Percentiles rank a stretch among this genome's conserved stretches.
These are phyloP conservation scores for Chaetodon trifasciatus DNA, from an alignment of 2,797 vertebrate genomes.

Conservation along the genomic window DNA sequence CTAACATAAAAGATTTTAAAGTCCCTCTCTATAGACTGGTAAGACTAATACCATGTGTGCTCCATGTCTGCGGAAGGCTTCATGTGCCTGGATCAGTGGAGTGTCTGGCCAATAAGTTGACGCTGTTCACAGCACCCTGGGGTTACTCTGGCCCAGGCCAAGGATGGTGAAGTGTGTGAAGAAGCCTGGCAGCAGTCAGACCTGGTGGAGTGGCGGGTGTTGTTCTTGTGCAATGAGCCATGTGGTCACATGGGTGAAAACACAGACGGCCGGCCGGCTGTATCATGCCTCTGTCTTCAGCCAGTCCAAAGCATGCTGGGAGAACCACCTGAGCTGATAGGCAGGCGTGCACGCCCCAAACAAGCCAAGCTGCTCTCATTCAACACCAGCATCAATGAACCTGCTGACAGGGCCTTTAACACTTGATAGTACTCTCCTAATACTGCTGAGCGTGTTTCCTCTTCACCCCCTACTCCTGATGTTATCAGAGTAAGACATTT, in stretches of 20 bases:
- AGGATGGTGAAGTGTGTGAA: conserved; percentile 43
- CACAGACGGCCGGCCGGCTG: conserved; percentile 51
- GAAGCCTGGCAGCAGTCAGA: conserved; percentile 60
- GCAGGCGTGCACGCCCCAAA: conserved; percentile 44
- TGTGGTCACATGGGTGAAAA: conserved; percentile 54
- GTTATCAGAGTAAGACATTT: conserved; percentile 70
- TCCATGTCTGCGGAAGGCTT: conserved; percentile 14
- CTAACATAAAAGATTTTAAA: conserved; percentile 42
- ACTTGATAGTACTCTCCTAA: conserved; percentile 65
- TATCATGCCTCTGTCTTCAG: conserved; percentile 52
- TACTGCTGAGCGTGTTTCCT: conserved; percentile 61
- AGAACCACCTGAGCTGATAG: conserved; percentile 52
- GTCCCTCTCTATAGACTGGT: conserved; percentile 34
- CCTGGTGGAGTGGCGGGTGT: conserved; percentile 51
- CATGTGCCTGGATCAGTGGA: conserved; percentile 3
- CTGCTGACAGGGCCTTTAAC: conserved; percentile 76
- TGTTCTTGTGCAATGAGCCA: conserved; percentile 77
- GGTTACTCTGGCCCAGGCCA: conserved; percentile 16
- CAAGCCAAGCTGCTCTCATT: conserved; percentile 54
- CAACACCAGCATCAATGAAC: conserved; percentile 61
- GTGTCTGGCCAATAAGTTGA: conserved; percentile 28
- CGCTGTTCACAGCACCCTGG: conserved; percentile 39
- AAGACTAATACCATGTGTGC: conserved; percentile 38
- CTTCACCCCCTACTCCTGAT: conserved; percentile 46
- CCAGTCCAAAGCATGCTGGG: conserved; percentile 51